Evolutionary conservation across 1,140 invertebrate species (phyloP).

Genomic region (Ruditapes philippinarum): DNA sequence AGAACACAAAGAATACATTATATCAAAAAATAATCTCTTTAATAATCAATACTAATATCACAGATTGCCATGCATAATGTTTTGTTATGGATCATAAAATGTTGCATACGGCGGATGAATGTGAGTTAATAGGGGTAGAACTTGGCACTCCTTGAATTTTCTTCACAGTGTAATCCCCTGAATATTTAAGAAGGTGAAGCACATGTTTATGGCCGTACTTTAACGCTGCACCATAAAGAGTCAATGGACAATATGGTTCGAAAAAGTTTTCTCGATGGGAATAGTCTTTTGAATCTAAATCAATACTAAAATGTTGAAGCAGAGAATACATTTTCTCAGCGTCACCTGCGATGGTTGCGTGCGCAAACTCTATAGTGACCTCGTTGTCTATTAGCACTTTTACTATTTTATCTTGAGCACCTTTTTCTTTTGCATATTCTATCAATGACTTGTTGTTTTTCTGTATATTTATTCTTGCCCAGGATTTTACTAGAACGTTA

Average conservation of each 20-base stretch:
- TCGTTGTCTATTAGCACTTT: constrained; percentile 79
- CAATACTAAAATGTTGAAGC: constrained; percentile 74
- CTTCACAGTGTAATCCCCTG: not conserved
- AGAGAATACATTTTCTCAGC: constrained; percentile 75
- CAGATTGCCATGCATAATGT: no score
- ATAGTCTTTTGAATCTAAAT: constrained; percentile 77
- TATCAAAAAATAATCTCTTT: no score
- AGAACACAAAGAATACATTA: no score
- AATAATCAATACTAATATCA: not conserved
- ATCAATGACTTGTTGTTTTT: constrained; percentile 77
- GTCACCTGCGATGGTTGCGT: constrained; percentile 83
- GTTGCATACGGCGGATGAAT: not conserved
- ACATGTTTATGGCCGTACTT: constrained; percentile 81
- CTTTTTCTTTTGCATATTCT: constrained; percentile 79
- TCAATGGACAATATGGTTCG: constrained; percentile 76
- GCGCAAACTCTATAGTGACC: constrained; percentile 83
- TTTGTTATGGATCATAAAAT: constrained; percentile 1
- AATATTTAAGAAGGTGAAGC: constrained; percentile 70
- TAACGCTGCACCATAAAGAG: constrained; percentile 78
- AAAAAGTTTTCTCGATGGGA: constrained; percentile 79
- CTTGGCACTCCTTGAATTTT: not conserved
- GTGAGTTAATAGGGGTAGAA: not conserved
- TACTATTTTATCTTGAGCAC: constrained; percentile 75
- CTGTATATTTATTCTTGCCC: constrained; percentile 82
- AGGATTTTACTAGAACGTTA: constrained; percentile 82